Evolutionary conservation across 2,797 vertebrate species (phyloP), one percentile per base, ranked within the genome.

Genomic region (Antennarius maculatus): DNA sequence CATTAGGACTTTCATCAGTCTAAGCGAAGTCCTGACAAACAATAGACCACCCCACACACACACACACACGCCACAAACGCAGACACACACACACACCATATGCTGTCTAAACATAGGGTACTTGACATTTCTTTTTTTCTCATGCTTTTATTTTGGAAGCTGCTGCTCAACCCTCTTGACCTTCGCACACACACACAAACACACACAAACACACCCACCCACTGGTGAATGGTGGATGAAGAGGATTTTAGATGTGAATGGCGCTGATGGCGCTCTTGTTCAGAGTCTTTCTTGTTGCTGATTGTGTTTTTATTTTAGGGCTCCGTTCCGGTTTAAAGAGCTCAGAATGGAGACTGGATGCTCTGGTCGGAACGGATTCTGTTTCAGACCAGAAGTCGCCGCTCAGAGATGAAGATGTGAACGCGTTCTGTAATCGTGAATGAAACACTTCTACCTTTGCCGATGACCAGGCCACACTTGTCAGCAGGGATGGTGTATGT

Each of bases 401-500:
- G 23, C 2, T 23, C 37, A 39, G 37, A 39, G 37, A 39, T 1
- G 37, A 34, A 34, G 31, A 8, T 34, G 31, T 34, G 31, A 39
- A 39, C 1, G 10, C 9, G 37, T 10, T 39, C 9, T 39, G 37
- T 39, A 39, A 39, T 11, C 37, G 9, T 10, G 37, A 8, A 1
- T 43, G 45, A 46, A 15, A 43, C n/a, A 2, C 17, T 17, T 87
- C 60, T 88, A 99, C 97, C 97, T 97, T 98, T 99, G 76, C 97
- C 97, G 37, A 99, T 99, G 76, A 99, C 97, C 0, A 99, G 95
- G 55, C 97, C 97, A n/a, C 97, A 99, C 73, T 99, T 99, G 77
- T 98, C 97, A 0, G 97, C 97, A 0, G 97, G 96, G 90, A 99
- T 97, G 0, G 97, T 96, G 91, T 98, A 99, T 15, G 97, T 99